These are phyloP conservation scores for Podarcis lilfordi DNA, from an alignment of 2,797 vertebrate genomes.

Conservation along the genomic window DNA sequence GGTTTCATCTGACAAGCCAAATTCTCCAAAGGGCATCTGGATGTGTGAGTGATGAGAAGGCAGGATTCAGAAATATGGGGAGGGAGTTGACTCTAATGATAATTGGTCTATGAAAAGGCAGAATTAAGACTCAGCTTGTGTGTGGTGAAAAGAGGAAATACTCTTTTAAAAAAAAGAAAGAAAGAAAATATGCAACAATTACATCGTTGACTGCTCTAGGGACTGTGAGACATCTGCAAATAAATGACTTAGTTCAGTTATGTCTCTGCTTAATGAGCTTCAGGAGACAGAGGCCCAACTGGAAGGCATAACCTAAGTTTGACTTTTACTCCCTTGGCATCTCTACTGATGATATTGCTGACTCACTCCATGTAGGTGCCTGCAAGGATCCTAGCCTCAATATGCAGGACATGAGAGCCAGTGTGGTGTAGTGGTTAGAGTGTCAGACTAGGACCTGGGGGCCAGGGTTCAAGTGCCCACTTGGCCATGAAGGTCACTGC, in stretches of 20 bases:
- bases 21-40: conserved; percentile 55
- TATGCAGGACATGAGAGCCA: too few relatives aligned
- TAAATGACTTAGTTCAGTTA: background rate
- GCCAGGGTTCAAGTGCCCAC: too few relatives aligned
- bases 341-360: background rate
- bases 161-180: conserved; percentile 40
- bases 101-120: conserved; percentile 50
- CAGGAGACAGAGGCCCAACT: background rate
- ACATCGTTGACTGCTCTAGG: conserved; percentile 46
- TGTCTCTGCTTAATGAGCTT: background rate
- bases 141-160: conserved; percentile 33
- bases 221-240: conserved; percentile 40
- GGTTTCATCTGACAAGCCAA: conserved; percentile 37
- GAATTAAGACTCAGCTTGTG: conserved; percentile 37
- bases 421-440: too few relatives aligned
- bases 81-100: conserved; percentile 52
- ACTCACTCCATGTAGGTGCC: too few relatives aligned
- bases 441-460: too few relatives aligned
- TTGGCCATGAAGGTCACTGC: too few relatives aligned
- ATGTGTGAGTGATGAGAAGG: conserved; percentile 44
- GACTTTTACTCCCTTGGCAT: background rate
- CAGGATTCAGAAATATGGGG: conserved; percentile 45
- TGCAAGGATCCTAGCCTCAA: too few relatives aligned
- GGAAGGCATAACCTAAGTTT: background rate
- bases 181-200: conserved; percentile 45